Evolutionary conservation across 2,888 invertebrate species (phyloP).

Genomic region (Cephus runcator): DNA sequence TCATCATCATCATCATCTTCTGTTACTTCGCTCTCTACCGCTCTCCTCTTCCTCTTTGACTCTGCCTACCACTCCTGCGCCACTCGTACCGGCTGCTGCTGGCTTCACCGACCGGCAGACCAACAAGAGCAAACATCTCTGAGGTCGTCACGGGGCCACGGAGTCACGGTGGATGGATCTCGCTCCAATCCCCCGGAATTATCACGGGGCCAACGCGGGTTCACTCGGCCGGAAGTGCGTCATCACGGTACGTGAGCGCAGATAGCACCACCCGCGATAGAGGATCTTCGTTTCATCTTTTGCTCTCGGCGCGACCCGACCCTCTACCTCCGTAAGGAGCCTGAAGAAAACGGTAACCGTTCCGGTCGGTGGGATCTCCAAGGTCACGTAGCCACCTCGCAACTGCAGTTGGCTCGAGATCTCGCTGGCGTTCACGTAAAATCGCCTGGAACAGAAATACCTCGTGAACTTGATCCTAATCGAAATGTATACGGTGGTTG

Average conservation of each 20-base stretch:
- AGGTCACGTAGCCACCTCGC: neutral
- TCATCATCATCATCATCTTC: slow-evolving; percentile 1
- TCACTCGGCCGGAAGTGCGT: slow-evolving; percentile 55
- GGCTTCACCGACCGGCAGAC: slow-evolving; percentile 39
- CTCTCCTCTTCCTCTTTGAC: slow-evolving; percentile 8
- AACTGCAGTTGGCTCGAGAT: neutral
- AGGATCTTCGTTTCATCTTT: neutral
- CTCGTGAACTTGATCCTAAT: neutral
- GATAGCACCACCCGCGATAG: slow-evolving; percentile 28
- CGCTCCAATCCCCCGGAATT: slow-evolving; percentile 50
- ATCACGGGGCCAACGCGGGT: slow-evolving; percentile 50
- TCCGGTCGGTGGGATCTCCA: neutral
- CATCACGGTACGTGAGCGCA: slow-evolving; percentile 45
- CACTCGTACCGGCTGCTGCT: slow-evolving; percentile 24
- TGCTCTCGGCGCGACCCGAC: neutral
- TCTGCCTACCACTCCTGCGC: slow-evolving; percentile 22
- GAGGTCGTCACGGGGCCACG: slow-evolving; percentile 61
- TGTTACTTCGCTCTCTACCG: slow-evolving; percentile 11
- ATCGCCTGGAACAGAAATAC: neutral
- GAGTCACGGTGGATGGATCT: slow-evolving; percentile 55
- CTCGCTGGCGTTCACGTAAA: neutral
- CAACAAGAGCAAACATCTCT: slow-evolving; percentile 60
- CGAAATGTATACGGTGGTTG: neutral
- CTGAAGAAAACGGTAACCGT: neutral
- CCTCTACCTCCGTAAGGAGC: neutral